Evolutionary conservation across 23 tunicate genomes (phyloP), one percentile per base, ranked within the genome.

Genomic region (Phallusia fumigata): DNA sequence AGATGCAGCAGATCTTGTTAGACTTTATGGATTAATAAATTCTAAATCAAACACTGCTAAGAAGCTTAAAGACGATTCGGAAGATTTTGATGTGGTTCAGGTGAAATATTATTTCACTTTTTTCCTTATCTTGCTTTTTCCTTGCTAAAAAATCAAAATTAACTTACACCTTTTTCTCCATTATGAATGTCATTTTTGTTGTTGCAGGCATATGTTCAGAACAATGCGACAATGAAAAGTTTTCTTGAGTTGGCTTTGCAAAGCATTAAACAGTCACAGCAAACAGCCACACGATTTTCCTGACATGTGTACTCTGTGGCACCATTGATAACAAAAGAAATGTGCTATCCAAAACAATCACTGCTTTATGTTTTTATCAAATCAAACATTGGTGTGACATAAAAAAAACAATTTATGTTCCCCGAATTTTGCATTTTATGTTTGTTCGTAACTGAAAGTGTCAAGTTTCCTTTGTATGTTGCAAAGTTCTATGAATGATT

Each of bases 1-100:
- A 13, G 80, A 73, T 33, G 90, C 90, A 24, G 76, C 34, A n/a
- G 82, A 81, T 80, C 47, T 78, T 51, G 65, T 87, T 26, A 49
- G 35, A 40, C 40, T 87, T 26, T 73, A 49, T 47, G 18, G 52
- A 28, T n/a, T 87, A 31, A 19, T 87, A n/a, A 79, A 87, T 80
- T 81, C 85, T 19, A 26, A 73, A 22, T 75, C 80, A 22, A 80
- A 76, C 74, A 87, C 85, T 19, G 73, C 81, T 52, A 65, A 79
- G 10, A 21, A 21, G 8, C 79, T 77, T 11, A 31, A 76, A 30
- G 34, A 32, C 1, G 34, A 21, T n/a, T 33, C 31, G 8, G 73
- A 84, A 32, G 82, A 84, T 12, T 28, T 77, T 12, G 0, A 32
- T 0, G 36, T 79, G 18, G 79, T 86, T 53, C 34, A 86, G 89